phyloP scores from a whole-genome alignment of 2,888 invertebrate species.

The Chymomyza fuscimana region DNA sequence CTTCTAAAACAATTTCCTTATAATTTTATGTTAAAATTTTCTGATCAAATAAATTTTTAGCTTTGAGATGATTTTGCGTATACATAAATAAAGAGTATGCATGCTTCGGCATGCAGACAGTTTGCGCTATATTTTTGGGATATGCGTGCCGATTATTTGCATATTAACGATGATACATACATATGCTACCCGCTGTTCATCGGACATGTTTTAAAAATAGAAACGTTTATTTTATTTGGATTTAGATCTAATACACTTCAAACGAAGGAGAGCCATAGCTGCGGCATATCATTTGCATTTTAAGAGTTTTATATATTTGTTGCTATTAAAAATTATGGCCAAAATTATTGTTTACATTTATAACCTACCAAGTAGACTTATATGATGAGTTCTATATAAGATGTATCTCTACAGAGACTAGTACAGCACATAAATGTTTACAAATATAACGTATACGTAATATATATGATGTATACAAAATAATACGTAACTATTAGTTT shows the following conservation, averaged over 20 bases:
- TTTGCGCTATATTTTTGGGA: constrained; percentile 20
- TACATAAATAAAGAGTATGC: not conserved
- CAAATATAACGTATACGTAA: not conserved
- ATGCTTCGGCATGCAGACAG: constrained; percentile 25
- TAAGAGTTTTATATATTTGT: not conserved
- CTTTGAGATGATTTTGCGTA: no score
- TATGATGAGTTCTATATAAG: not conserved
- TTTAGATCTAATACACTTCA: constrained; percentile 56
- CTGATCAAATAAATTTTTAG: no score
- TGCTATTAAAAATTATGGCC: not conserved
- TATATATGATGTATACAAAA: not conserved
- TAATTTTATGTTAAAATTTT: no score
- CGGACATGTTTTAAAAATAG: constrained; percentile 63
- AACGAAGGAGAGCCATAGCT: not conserved
- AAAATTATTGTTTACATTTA: no score
- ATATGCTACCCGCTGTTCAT: constrained; percentile 6
- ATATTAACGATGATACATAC: constrained; percentile 2
- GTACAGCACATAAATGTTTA: constrained; percentile 10
- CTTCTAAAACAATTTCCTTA: no score
- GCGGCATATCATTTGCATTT: not conserved
- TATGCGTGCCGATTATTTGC: constrained; percentile 10
- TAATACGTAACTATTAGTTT: not conserved
- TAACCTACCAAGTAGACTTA: not conserved
- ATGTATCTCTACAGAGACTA: not conserved
- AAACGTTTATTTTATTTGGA: constrained; percentile 69